Conservation (phyloP, 2,113 vertebrate species). For the Smithornis capensis region DNA sequence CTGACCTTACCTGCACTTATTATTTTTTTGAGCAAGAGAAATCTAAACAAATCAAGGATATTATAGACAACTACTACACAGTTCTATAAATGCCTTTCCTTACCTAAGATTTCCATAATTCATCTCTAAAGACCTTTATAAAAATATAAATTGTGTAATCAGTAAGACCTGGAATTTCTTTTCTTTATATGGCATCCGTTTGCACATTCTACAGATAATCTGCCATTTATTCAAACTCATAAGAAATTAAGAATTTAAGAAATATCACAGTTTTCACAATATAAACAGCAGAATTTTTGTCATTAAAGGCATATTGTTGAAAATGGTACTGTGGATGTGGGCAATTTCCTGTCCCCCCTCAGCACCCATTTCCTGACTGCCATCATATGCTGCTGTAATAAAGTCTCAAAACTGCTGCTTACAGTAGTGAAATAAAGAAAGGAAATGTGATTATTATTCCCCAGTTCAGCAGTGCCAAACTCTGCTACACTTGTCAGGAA, state of each 20-base stretch:
- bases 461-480: background rate
- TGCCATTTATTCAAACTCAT: background rate
- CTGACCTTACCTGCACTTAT: background rate
- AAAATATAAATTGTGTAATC: constrained; percentile 9
- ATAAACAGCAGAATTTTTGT: background rate
- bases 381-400: background rate
- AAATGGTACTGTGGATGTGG: background rate
- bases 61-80: background rate
- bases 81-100: background rate
- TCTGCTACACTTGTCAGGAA: background rate
- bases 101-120: background rate
- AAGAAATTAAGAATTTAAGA: background rate
- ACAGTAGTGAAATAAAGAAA: background rate
- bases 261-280: background rate
- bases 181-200: background rate
- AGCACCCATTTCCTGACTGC: background rate
- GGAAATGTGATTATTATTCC: background rate
- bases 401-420: background rate
- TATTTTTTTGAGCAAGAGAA: constrained; percentile 9
- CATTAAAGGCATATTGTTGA: background rate
- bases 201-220: background rate
- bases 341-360: background rate
- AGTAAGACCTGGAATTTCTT: background rate
- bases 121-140: background rate
- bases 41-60: background rate